Evolutionary conservation across 2,888 invertebrate genomes (phyloP).

Genomic region (Timandra comae): DNA sequence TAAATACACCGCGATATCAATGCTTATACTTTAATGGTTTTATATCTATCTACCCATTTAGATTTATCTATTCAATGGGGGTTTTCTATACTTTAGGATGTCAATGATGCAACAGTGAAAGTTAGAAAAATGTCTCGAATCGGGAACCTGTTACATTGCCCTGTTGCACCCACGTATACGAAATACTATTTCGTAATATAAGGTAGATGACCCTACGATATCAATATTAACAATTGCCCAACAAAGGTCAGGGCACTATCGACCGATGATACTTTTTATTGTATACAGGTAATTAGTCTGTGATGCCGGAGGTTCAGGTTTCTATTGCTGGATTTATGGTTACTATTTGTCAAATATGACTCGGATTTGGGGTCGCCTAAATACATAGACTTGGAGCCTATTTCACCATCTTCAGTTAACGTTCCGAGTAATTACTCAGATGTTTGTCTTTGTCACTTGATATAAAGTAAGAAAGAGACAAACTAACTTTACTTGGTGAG

Average conservation of each 20-base stretch:
- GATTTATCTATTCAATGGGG: slow-evolving; percentile 15
- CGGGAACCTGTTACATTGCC: slow-evolving; percentile 23
- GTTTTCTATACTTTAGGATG: slow-evolving; percentile 9
- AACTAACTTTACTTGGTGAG: too few relatives aligned
- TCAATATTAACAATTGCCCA: slow-evolving; percentile 5
- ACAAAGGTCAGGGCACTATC: neutral
- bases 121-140: slow-evolving; percentile 36
- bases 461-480: too few relatives aligned
- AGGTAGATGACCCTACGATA: slow-evolving; percentile 25
- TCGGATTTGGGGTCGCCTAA: too few relatives aligned
- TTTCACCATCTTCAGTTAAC: too few relatives aligned
- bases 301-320: too few relatives aligned
- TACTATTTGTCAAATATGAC: too few relatives aligned
- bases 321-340: too few relatives aligned
- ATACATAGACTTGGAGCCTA: too few relatives aligned
- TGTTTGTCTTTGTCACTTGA: too few relatives aligned
- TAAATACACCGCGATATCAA: slow-evolving; percentile 11
- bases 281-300: slow-evolving; percentile 2
- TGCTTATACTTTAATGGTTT: slow-evolving; percentile 8
- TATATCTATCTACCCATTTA: slow-evolving; percentile 7
- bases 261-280: slow-evolving; percentile 18
- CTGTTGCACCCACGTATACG: slow-evolving; percentile 17
- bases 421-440: too few relatives aligned
- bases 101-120: slow-evolving; percentile 33
- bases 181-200: slow-evolving; percentile 18